A percentile compares a stretch with the other conserved stretches of the same genome.
phyloP scores from a whole-genome alignment of 2,888 invertebrate genomes.

The Aleiodes testaceus region DNA sequence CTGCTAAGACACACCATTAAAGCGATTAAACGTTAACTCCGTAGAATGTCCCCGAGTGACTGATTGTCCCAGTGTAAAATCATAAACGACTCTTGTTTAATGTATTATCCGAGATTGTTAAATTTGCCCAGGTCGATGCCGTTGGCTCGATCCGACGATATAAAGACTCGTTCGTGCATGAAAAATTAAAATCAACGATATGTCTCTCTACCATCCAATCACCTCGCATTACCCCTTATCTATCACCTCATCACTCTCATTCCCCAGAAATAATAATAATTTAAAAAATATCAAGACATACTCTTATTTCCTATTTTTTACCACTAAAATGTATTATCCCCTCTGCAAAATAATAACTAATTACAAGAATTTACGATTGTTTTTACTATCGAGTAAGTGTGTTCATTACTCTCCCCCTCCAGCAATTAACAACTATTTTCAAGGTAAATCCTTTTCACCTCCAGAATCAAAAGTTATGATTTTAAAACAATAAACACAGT shows the following conservation, averaged over 20 bases:
- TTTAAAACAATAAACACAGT: neutral
- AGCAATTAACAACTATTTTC: neutral
- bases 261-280: neutral
- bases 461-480: neutral
- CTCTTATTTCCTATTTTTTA: neutral
- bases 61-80: conserved; percentile 30
- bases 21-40: conserved; percentile 24
- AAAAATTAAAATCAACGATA: conserved; percentile 24
- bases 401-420: neutral
- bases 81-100: neutral
- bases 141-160: conserved; percentile 26
- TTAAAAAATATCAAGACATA: neutral
- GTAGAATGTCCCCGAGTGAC: conserved; percentile 23
- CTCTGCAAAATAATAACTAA: neutral
- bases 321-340: neutral
- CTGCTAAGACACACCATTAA: conserved; percentile 25
- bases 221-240: conserved; percentile 17
- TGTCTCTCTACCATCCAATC: conserved; percentile 10
- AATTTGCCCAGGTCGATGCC: conserved; percentile 3
- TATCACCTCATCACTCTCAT: conserved; percentile 4
- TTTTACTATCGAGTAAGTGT: neutral
- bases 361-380: conserved; percentile 11
- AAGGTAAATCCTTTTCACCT: neutral
- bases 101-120: neutral
- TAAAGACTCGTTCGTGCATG: conserved; percentile 9